phyloP scores from a whole-genome alignment of 1,140 invertebrate genomes.

The Seison nebaliae region DNA sequence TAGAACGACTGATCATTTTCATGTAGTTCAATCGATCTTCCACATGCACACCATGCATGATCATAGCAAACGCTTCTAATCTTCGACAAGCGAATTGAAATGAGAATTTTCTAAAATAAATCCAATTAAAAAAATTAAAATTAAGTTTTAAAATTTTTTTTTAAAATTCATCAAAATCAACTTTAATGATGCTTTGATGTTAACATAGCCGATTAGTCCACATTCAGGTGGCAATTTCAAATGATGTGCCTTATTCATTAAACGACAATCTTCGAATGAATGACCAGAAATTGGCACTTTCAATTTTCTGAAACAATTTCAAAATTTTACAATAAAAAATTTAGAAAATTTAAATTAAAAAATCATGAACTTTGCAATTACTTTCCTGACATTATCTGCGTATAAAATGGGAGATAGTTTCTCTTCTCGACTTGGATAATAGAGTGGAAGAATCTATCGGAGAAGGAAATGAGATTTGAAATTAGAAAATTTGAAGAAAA shows the following conservation, averaged over 20 bases:
- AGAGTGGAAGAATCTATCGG: slow-evolving; percentile 53
- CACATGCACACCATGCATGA: too few species aligned
- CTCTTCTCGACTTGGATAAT: slow-evolving; percentile 56
- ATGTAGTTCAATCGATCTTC: too few species aligned
- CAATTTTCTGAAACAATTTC: slow-evolving; percentile 39
- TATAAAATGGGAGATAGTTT: slow-evolving; percentile 58
- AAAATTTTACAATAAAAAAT: slow-evolving; percentile 6
- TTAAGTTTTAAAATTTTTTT: too few species aligned
- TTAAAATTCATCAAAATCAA: too few species aligned
- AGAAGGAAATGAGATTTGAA: slow-evolving; percentile 4
- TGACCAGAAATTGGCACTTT: slow-evolving; percentile 60
- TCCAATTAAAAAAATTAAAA: too few species aligned
- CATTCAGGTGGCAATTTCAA: slow-evolving; percentile 46
- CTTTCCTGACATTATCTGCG: slow-evolving; percentile 56
- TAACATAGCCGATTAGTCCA: slow-evolving; percentile 44
- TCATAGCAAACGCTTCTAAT: too few species aligned
- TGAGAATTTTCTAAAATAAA: too few species aligned
- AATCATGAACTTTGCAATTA: slow-evolving; percentile 58
- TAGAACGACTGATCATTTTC: too few species aligned
- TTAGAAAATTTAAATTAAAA: not conserved
- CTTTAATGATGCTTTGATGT: slow-evolving; percentile 35
- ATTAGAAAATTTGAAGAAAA: slow-evolving; percentile 1
- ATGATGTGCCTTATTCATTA: slow-evolving; percentile 50
- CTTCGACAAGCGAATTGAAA: too few species aligned
- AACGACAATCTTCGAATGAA: slow-evolving; percentile 61